Percentiles rank a stretch among this genome's conserved stretches.
phyloP scores from a whole-genome alignment of 2,888 invertebrate genomes.

The Selenia dentaria region DNA sequence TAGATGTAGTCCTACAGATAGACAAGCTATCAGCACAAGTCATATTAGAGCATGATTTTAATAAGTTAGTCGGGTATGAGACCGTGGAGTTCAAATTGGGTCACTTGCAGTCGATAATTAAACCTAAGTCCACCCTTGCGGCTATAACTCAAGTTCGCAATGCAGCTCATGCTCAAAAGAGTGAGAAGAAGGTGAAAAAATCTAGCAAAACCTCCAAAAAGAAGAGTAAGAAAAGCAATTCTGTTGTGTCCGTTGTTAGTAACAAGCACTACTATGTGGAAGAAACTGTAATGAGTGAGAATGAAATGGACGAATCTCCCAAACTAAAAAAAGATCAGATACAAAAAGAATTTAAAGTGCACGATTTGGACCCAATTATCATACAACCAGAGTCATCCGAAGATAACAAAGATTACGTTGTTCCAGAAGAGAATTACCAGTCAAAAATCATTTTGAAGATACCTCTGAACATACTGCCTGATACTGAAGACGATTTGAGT shows the following conservation, averaged over 20 bases:
- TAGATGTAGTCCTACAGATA: constrained; percentile 69
- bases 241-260: constrained; percentile 1
- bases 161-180: constrained; percentile 37
- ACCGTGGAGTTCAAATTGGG: constrained; percentile 65
- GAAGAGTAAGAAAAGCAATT: constrained; percentile 16
- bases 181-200: constrained; percentile 20
- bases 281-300: constrained; percentile 30
- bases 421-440: constrained; percentile 40
- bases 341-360: constrained; percentile 3
- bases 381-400: constrained; percentile 37
- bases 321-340: constrained; percentile 30
- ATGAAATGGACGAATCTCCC: constrained; percentile 29
- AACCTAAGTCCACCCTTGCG: constrained; percentile 56
- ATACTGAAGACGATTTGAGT: constrained; percentile 64
- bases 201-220: constrained; percentile 21
- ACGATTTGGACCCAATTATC: constrained; percentile 39
- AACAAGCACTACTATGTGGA: constrained; percentile 10
- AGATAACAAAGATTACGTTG: constrained; percentile 18
- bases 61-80: constrained; percentile 50
- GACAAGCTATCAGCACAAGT: constrained; percentile 74
- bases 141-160: constrained; percentile 33
- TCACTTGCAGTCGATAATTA: constrained; percentile 62
- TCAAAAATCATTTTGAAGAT: constrained; percentile 61
- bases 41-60: constrained; percentile 57
- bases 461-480: constrained; percentile 58